Percentiles rank a stretch among this genome's conserved stretches.
Conservation (phyloP, 35 echinoderm and acorn worm species). For the Heliocidaris tuberculata region DNA sequence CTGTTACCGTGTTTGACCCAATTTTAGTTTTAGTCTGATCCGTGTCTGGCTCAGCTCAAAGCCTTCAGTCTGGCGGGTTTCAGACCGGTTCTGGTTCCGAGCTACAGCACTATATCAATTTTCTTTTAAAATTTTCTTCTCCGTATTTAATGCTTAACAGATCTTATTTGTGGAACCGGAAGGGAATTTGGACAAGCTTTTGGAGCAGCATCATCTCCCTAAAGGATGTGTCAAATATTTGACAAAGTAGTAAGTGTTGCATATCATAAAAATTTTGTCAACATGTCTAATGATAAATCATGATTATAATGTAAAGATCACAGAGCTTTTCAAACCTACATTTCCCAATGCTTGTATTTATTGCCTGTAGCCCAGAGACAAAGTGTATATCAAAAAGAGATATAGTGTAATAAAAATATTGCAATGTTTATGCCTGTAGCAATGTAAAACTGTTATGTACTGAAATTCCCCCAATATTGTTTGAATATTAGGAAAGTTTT, state of each 20-base stretch:
- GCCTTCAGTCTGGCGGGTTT: no score
- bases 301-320: background rate
- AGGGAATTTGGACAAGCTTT: background rate
- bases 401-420: background rate
- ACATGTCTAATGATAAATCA: background rate
- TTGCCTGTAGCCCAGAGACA: background rate
- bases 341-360: background rate
- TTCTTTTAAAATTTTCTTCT: background rate
- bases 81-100: no score
- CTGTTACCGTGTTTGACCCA: no score
- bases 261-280: background rate
- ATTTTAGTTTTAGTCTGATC: no score
- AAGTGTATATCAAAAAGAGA: background rate
- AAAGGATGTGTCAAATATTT: background rate
- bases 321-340: background rate
- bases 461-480: no score
- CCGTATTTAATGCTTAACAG: background rate
- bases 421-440: background rate
- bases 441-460: background rate
- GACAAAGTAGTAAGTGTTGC: constrained; percentile 32
- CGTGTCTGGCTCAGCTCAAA: no score
- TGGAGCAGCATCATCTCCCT: background rate
- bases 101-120: no score
- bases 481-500: no score
- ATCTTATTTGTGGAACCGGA: background rate